Conservation (phyloP, 2,888 invertebrate genomes). For the Apodemia hepburni region DNA sequence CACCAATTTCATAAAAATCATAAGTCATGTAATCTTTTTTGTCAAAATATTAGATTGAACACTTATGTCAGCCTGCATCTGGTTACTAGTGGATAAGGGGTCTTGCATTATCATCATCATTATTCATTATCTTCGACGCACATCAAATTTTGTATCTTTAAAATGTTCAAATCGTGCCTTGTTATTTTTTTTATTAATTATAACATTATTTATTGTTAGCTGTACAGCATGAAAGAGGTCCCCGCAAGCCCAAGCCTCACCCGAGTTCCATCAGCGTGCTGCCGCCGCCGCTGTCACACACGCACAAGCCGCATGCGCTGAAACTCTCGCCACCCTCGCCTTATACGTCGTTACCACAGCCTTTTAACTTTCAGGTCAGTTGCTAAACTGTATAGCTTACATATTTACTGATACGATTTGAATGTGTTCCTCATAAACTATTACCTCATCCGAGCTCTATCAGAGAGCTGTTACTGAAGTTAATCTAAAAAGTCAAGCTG, state of each 20-base stretch:
- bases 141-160: too few species aligned
- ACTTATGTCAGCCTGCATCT: too few species aligned
- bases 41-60: too few species aligned
- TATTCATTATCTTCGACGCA: too few species aligned
- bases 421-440: background rate
- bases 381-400: background rate
- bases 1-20: too few species aligned
- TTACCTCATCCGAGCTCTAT: background rate
- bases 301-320: conserved; percentile 65
- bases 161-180: too few species aligned
- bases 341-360: conserved; percentile 56
- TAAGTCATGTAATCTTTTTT: too few species aligned
- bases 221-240: conserved; percentile 98
- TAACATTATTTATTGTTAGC: conserved; percentile 76
- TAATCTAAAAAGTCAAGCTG: too few species aligned
- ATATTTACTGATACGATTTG: background rate
- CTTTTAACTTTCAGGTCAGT: conserved; percentile 65
- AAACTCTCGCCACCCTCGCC: conserved; percentile 71
- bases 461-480: background rate
- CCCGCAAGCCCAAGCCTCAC: conserved; percentile 94
- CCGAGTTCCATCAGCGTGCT: conserved; percentile 60
- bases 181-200: too few species aligned
- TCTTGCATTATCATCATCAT: too few species aligned
- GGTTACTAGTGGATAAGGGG: too few species aligned
- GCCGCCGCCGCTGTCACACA: conserved; percentile 56